A percentile compares a stretch with the other conserved stretches of the same genome.
These are phyloP conservation scores for Phalacrocorax brasilianus DNA, from an alignment of 2,113 vertebrate genomes.

Conservation along the genomic window DNA sequence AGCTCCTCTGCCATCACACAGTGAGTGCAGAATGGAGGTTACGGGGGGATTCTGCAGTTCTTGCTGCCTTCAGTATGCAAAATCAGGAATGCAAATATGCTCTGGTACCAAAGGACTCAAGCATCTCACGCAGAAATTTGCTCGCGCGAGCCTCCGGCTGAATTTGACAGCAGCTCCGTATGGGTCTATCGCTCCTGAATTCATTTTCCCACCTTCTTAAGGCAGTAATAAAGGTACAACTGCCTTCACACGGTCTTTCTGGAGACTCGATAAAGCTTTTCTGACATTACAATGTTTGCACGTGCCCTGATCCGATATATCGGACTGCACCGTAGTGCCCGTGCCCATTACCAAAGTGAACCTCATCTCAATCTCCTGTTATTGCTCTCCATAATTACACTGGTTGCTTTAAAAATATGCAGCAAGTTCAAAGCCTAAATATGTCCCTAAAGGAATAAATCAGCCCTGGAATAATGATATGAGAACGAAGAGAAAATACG, in stretches of 20 bases:
- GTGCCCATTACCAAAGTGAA: rapidly evolving
- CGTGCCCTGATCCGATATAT: rapidly evolving
- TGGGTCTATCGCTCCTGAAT: neutral
- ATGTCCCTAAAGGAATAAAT: neutral
- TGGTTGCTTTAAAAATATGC: neutral
- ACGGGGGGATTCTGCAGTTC: neutral
- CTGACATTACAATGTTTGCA: rapidly evolving
- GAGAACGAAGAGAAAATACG: rapidly evolving
- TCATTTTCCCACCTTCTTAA: neutral
- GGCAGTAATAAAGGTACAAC: neutral
- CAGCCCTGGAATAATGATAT: rapidly evolving
- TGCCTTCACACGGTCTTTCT: neutral
- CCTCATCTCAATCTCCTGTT: neutral
- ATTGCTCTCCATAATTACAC: rapidly evolving
- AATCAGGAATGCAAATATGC: neutral
- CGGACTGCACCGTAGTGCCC: rapidly evolving
- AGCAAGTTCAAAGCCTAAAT: neutral
- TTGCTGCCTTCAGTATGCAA: neutral
- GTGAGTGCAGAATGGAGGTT: neutral
- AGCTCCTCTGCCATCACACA: neutral
- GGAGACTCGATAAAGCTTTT: neutral
- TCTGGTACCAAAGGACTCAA: neutral
- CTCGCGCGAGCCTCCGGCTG: neutral
- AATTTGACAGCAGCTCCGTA: neutral
- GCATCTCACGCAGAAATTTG: neutral